These are phyloP conservation scores for Bombus picipes DNA, from an alignment of 1,140 invertebrate species.

Conservation along the genomic window DNA sequence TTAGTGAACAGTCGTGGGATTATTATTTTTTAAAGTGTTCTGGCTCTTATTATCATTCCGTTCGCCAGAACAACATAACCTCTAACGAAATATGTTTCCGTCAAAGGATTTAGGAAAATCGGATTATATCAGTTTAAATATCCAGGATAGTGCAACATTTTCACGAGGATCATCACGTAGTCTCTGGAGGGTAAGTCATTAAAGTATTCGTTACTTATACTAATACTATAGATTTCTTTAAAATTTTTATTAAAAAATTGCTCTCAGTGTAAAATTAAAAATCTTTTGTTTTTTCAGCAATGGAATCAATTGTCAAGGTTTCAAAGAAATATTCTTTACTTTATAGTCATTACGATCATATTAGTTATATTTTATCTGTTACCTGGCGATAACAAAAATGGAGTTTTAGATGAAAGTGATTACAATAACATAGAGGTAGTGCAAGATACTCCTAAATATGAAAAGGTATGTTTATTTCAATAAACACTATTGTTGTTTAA, in stretches of 20 bases:
- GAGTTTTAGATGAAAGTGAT: conserved; percentile 69
- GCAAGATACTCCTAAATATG: conserved; percentile 74
- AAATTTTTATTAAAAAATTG: background rate
- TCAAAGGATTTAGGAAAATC: conserved; percentile 70
- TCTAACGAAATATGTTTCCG: conserved; percentile 74
- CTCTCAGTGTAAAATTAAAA: background rate
- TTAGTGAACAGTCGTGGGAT: conserved; percentile 23
- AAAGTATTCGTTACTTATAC: no score
- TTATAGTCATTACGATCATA: conserved; percentile 83
- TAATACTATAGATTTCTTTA: background rate
- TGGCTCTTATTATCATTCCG: conserved; percentile 34
- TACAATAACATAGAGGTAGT: conserved; percentile 73
- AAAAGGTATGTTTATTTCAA: conserved; percentile 53
- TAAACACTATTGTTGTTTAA: background rate
- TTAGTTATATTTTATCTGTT: conserved; percentile 85
- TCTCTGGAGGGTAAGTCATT: conserved; percentile 79
- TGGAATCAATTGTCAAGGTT: conserved; percentile 94
- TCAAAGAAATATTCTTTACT: conserved; percentile 88
- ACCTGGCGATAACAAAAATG: conserved; percentile 74
- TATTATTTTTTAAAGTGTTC: conserved; percentile 40
- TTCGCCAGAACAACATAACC: conserved; percentile 67
- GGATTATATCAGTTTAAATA: conserved; percentile 81
- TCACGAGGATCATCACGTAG: conserved; percentile 76
- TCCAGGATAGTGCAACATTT: conserved; percentile 74
- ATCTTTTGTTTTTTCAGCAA: conserved; percentile 82